These are phyloP conservation scores for Platycnemis pennipes DNA, from an alignment of 2,888 invertebrate species.

Conservation along the genomic window DNA sequence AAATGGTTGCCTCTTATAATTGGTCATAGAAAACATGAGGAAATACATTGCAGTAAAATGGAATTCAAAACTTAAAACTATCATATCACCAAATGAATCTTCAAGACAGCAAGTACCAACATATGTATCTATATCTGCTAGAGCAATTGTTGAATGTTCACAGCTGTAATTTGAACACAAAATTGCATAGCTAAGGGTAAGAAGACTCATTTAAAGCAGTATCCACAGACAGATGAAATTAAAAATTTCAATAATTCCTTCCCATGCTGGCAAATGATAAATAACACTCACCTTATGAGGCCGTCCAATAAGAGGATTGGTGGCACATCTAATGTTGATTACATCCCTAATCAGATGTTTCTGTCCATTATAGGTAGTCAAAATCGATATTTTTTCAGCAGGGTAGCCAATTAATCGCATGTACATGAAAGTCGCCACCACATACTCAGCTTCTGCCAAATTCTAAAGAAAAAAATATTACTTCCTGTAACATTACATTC, in stretches of 20 bases:
- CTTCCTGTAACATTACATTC: conserved; percentile 45
- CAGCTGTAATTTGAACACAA: too few species aligned
- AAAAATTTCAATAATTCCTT: conserved; percentile 47
- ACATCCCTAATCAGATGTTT: conserved; percentile 98
- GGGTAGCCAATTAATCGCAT: conserved; percentile 99
- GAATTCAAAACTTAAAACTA: too few species aligned
- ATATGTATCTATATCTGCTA: too few species aligned
- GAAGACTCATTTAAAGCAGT: too few species aligned
- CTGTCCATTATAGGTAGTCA: conserved; percentile 99
- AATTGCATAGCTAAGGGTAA: too few species aligned
- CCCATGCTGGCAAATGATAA: neutral
- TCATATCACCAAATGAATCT: too few species aligned
- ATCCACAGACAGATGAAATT: too few species aligned
- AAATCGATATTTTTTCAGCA: conserved; percentile 96
- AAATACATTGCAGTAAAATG: too few species aligned
- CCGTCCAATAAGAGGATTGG: conserved; percentile 96
- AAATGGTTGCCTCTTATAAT: too few species aligned
- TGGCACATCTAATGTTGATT: conserved; percentile 94
- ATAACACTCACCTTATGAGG: conserved; percentile 87
- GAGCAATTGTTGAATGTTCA: too few species aligned
- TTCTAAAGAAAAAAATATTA: conserved; percentile 79
- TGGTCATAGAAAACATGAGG: too few species aligned
- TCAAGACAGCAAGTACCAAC: too few species aligned
- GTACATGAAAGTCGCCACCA: conserved; percentile 98
- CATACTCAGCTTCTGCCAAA: conserved; percentile 94